Conservation (phyloP, 1,140 invertebrate genomes). For the Macrosteles quadrilineatus region DNA sequence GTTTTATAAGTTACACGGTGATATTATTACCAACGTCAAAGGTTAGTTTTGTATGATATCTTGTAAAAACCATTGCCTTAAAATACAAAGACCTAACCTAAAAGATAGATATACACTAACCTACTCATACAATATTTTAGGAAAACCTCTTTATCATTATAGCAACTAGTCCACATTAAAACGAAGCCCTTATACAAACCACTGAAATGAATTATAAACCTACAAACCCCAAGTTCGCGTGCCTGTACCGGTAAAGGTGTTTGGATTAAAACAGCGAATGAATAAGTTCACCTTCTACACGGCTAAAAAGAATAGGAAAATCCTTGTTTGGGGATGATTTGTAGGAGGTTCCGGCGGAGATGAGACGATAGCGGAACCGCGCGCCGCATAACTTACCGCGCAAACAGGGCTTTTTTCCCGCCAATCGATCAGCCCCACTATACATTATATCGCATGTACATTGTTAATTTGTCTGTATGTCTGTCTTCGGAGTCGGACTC, state of each 20-base stretch:
- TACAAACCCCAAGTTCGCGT: not conserved
- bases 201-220: too few relatives aligned
- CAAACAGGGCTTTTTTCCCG: not conserved
- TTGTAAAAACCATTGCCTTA: too few relatives aligned
- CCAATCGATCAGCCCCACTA: slow-evolving; percentile 21
- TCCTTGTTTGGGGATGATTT: slow-evolving; percentile 25
- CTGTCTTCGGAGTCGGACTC: slow-evolving; percentile 16
- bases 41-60: too few relatives aligned
- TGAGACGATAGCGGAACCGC: not conserved
- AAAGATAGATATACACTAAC: too few relatives aligned
- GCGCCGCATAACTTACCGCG: slow-evolving; percentile 16
- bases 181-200: too few relatives aligned
- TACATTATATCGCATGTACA: slow-evolving; percentile 25
- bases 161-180: too few relatives aligned
- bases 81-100: too few relatives aligned
- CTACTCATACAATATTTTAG: too few relatives aligned
- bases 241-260: not conserved
- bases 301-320: slow-evolving; percentile 24
- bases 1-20: too few relatives aligned
- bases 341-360: slow-evolving; percentile 13
- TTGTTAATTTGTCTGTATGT: slow-evolving; percentile 24
- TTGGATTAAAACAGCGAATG: slow-evolving; percentile 15
- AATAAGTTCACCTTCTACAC: slow-evolving; percentile 17
- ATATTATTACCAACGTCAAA: too few relatives aligned
- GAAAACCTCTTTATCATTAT: too few relatives aligned